phyloP scores from a whole-genome alignment of 2,888 invertebrate genomes.

The Ypsolopha scabrella region DNA sequence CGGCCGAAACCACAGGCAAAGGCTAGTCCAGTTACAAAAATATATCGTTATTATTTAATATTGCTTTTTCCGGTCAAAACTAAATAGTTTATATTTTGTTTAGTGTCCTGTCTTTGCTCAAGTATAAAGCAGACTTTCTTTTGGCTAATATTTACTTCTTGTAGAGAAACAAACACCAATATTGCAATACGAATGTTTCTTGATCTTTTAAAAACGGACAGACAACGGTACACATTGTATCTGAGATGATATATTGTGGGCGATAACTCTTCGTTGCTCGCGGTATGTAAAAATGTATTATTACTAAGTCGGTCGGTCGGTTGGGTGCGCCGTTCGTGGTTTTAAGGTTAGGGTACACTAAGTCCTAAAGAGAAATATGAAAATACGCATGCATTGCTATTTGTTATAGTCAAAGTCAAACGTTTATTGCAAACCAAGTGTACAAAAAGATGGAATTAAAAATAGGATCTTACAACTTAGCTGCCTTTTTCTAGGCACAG shows the following conservation, averaged over 20 bases:
- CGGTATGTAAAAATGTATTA: slow-evolving; percentile 39
- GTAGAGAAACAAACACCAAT: too few relatives aligned
- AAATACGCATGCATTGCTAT: too few relatives aligned
- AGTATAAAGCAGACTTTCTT: not conserved
- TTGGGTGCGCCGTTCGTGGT: slow-evolving; percentile 17
- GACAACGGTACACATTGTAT: slow-evolving; percentile 13
- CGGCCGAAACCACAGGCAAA: too few relatives aligned
- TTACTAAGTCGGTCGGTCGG: slow-evolving; percentile 32
- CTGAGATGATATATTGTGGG: slow-evolving; percentile 14
- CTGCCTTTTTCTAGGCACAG: too few relatives aligned
- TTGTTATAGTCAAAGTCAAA: too few relatives aligned
- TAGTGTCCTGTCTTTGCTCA: too few relatives aligned
- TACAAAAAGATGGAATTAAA: too few relatives aligned
- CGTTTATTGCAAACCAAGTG: too few relatives aligned
- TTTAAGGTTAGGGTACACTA: not conserved
- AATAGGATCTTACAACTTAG: too few relatives aligned
- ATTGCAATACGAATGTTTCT: not conserved
- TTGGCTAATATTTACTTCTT: not conserved
- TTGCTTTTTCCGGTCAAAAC: not conserved
- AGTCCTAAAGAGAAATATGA: not conserved
- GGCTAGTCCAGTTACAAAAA: too few relatives aligned
- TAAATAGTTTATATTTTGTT: too few relatives aligned
- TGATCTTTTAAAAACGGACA: not conserved
- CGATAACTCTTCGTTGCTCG: slow-evolving; percentile 25
- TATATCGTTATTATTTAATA: too few relatives aligned